Evolutionary conservation across 2,888 invertebrate species (phyloP), one percentile per base, ranked within the genome.

Genomic region (Clistopyga incitator): DNA sequence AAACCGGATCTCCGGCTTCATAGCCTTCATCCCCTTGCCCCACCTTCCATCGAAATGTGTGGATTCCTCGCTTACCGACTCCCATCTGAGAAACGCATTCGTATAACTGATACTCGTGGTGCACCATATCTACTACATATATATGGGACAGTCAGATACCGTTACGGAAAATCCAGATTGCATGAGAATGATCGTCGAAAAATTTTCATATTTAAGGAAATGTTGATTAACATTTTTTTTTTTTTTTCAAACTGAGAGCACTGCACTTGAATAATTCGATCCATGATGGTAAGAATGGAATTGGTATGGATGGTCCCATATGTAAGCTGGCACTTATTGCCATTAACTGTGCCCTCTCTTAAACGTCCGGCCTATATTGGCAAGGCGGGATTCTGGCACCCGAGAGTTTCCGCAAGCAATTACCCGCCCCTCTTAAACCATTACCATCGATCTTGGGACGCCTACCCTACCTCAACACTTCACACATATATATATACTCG

Each of bases 341-440:
- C 34, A 56, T 72, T 67, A 67, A 77, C 67, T 67, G 42, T 59
- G 20, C 10, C 45, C 72, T 23, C 61, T 34, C 25, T n/a, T 38
- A 38, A 38, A 38, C 38, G 38, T 38, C 38, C 10, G 38, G 38
- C 38, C 38, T 38, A 38, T 38, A 38, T 10, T 10, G 38, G 0
- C 38, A 38, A 10, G 38, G 38, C 10, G 38, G 10, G 38, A 38
- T 38, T 38, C 38, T 65, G 29, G 23, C 52, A 59, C 47, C 56
- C n/a, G 42, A 54, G 76, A 80, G 47, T 77, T 80, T 83, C 45
- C 54, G 34, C 76, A 29, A 42, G 59, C 70, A 76, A 76, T 65
- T 72, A 76, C 68, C 54, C 59, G 25, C 54, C 61, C 50, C 67
- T 61, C 47, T 77, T 78, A 56, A 15, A 20, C 77, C 68, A 61